Conservation (phyloP, 2,113 vertebrate genomes). For the Mohoua ochrocephala region DNA sequence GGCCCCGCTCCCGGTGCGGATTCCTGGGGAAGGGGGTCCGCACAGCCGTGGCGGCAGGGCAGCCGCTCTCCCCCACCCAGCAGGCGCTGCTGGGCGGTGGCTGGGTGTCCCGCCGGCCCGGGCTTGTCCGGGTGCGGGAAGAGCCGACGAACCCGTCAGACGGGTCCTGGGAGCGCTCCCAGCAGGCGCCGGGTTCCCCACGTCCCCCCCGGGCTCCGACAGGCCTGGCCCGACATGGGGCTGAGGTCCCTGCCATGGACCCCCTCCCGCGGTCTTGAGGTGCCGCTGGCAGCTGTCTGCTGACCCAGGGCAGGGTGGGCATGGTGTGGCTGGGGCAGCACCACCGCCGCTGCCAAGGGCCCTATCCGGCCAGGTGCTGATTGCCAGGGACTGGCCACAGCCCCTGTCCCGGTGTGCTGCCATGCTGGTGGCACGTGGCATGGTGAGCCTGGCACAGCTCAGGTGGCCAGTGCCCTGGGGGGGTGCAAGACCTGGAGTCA, state of each 20-base stretch:
- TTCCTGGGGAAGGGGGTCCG: not conserved
- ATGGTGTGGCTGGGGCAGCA: too few species aligned
- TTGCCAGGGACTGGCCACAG: accelerated
- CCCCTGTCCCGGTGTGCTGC: accelerated
- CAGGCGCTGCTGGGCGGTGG: not conserved
- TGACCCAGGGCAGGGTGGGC: not conserved
- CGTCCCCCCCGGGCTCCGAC: not conserved
- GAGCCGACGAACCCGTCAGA: conserved; percentile 9
- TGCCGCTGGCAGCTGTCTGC: not conserved
- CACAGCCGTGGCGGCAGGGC: accelerated
- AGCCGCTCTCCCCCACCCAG: not conserved
- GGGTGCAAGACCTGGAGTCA: not conserved
- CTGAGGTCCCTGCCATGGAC: not conserved
- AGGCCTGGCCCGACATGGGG: not conserved
- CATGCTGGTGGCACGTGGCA: not conserved
- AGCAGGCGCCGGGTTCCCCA: not conserved
- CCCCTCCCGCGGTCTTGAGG: not conserved
- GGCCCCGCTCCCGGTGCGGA: accelerated
- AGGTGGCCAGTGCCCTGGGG: not conserved
- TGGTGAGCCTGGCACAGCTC: not conserved
- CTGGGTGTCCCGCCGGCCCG: not conserved
- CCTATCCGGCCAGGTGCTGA: accelerated
- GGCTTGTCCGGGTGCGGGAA: conserved; percentile 44
- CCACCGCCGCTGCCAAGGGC: not conserved
- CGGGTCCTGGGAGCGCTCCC: not conserved